Evolutionary conservation across 2,888 invertebrate genomes (phyloP).

Genomic region (Oscheius sp.): DNA sequence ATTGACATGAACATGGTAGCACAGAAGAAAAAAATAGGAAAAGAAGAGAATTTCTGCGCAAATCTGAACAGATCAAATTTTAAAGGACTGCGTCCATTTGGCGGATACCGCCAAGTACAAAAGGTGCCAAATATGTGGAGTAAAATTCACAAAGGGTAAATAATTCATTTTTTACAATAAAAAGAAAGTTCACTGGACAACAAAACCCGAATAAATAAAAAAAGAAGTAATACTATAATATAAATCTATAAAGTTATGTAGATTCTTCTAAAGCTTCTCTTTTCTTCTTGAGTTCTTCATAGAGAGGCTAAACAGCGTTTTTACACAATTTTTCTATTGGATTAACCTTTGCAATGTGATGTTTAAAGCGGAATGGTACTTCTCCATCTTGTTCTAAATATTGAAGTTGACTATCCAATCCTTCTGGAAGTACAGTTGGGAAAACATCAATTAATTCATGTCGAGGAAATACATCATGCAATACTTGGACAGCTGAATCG

Average conservation of each 20-base stretch:
- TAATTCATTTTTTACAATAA: no score
- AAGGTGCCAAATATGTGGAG: no score
- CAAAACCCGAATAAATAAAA: no score
- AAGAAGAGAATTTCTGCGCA: background rate
- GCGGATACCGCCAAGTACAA: no score
- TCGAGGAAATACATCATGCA: slow-evolving; percentile 60
- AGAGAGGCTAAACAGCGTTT: slow-evolving; percentile 11
- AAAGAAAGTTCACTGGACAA: no score
- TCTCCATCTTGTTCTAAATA: slow-evolving; percentile 61
- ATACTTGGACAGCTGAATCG: slow-evolving; percentile 40
- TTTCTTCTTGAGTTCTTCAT: slow-evolving; percentile 26
- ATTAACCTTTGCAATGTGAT: slow-evolving; percentile 41
- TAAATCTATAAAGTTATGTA: no score
- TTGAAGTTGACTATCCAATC: slow-evolving; percentile 48
- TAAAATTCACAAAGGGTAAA: no score
- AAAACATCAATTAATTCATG: slow-evolving; percentile 60
- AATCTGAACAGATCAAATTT: background rate
- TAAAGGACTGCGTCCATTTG: no score
- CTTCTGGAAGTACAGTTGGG: slow-evolving; percentile 50
- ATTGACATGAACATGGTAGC: background rate
- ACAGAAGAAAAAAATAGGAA: background rate
- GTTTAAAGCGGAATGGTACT: slow-evolving; percentile 55
- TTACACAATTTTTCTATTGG: background rate
- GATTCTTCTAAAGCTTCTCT: slow-evolving; percentile 15
- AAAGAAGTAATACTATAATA: no score